These are phyloP conservation scores for Oophaga sylvatica DNA, from an alignment of 2,797 vertebrate genomes.

Conservation along the genomic window DNA sequence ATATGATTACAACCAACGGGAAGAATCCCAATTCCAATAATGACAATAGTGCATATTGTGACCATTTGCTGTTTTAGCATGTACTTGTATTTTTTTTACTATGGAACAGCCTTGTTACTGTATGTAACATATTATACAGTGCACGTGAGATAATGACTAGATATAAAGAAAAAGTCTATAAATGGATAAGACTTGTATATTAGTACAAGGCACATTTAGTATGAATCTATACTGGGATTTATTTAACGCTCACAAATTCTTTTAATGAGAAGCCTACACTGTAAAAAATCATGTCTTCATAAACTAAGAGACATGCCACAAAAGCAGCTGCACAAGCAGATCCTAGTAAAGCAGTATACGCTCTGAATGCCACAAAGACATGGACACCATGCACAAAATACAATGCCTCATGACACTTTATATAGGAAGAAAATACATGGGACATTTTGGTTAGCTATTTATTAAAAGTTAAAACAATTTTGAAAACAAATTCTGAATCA, in stretches of 20 bases:
- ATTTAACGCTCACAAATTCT: not conserved
- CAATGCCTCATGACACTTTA: not conserved
- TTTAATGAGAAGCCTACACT: not conserved
- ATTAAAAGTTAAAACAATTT: too few relatives aligned
- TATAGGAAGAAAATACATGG: not conserved
- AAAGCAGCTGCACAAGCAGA: not conserved
- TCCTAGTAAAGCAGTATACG: not conserved
- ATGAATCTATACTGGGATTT: not conserved
- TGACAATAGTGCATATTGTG: not conserved
- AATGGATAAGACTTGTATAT: not conserved
- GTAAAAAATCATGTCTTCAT: not conserved
- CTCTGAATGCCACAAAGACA: not conserved
- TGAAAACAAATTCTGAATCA: too few relatives aligned
- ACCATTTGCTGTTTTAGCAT: not conserved
- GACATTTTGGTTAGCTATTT: too few relatives aligned
- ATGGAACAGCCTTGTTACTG: not conserved
- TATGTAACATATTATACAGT: not conserved
- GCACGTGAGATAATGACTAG: not conserved
- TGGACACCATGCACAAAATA: not conserved
- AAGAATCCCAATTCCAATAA: not conserved
- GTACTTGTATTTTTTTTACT: not conserved
- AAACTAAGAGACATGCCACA: not conserved
- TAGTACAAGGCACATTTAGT: not conserved
- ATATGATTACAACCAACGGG: not conserved
- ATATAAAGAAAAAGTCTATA: not conserved